Conservation (phyloP, 2,797 vertebrate species). For the Gadopsis bispinosus region DNA sequence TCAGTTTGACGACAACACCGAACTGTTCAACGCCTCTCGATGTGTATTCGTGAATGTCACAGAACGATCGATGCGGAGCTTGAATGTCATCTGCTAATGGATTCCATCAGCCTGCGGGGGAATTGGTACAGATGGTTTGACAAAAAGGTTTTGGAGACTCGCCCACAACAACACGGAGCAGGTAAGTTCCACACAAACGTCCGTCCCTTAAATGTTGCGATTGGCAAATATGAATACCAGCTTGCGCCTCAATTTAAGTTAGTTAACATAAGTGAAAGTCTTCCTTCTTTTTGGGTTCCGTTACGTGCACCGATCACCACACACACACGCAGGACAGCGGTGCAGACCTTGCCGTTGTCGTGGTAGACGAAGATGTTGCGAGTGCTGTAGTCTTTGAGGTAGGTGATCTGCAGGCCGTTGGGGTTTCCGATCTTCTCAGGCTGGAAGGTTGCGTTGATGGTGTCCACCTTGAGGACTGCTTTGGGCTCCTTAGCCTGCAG, state of each 20-base stretch:
- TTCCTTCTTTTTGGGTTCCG: no score
- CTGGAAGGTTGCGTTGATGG: constrained; percentile 92
- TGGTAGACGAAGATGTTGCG: constrained; percentile 93
- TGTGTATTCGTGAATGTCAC: constrained; percentile 15
- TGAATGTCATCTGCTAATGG: constrained; percentile 46
- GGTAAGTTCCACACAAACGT: neutral
- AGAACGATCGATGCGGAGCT: constrained; percentile 26
- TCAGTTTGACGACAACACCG: neutral
- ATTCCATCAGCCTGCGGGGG: constrained; percentile 10
- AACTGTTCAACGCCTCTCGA: constrained; percentile 13
- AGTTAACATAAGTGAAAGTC: neutral
- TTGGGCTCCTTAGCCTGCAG: constrained; percentile 92
- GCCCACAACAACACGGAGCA: constrained; percentile 16
- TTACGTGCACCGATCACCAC: no score
- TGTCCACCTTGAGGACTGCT: constrained; percentile 90
- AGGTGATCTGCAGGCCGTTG: constrained; percentile 92
- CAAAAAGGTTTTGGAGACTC: constrained; percentile 40
- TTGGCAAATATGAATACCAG: neutral
- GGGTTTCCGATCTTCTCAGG: constrained; percentile 90
- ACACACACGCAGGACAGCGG: neutral
- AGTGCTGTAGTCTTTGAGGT: constrained; percentile 93
- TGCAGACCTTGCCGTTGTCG: constrained; percentile 85
- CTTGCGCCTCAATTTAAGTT: neutral
- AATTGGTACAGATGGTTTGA: constrained; percentile 26
- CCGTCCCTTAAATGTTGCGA: constrained; percentile 4